Conservation (phyloP, 2,797 vertebrate genomes). For the Sebastes trivittatus region DNA sequence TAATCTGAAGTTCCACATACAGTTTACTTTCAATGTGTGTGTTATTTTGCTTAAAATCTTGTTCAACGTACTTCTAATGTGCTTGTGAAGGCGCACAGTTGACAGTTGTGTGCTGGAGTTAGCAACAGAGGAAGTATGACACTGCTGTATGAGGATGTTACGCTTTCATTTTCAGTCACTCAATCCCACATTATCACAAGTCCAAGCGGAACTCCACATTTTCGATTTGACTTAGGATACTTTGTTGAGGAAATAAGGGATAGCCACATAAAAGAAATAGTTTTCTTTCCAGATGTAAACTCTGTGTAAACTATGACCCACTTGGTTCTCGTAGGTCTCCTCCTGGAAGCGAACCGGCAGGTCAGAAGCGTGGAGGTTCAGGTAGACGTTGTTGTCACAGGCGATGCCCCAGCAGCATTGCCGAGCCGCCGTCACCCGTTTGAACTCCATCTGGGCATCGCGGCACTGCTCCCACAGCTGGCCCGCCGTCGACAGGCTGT, state of each 20-base stretch:
- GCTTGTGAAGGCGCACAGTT: neutral
- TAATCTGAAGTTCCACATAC: neutral
- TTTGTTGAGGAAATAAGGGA: neutral
- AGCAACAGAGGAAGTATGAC: constrained; percentile 33
- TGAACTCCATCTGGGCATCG: constrained; percentile 91
- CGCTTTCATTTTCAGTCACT: neutral
- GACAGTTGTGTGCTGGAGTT: neutral
- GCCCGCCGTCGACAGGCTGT: constrained; percentile 89
- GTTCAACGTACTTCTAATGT: neutral
- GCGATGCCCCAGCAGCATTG: constrained; percentile 96
- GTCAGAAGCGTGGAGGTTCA: constrained; percentile 90
- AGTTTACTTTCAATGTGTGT: neutral
- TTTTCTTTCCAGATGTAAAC: accelerated
- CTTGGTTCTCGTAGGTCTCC: constrained; percentile 97
- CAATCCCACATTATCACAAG: neutral
- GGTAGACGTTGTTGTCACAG: constrained; percentile 91
- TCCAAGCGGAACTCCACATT: constrained; percentile 3
- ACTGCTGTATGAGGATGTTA: neutral
- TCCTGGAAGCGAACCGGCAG: constrained; percentile 92
- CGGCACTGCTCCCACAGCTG: constrained; percentile 94
- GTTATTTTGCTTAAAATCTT: neutral
- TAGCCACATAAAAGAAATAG: neutral
- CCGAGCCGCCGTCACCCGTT: constrained; percentile 88
- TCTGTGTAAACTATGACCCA: neutral
- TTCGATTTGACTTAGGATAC: neutral